Conservation (phyloP, 1,140 invertebrate species). For the Uloborus diversus region DNA sequence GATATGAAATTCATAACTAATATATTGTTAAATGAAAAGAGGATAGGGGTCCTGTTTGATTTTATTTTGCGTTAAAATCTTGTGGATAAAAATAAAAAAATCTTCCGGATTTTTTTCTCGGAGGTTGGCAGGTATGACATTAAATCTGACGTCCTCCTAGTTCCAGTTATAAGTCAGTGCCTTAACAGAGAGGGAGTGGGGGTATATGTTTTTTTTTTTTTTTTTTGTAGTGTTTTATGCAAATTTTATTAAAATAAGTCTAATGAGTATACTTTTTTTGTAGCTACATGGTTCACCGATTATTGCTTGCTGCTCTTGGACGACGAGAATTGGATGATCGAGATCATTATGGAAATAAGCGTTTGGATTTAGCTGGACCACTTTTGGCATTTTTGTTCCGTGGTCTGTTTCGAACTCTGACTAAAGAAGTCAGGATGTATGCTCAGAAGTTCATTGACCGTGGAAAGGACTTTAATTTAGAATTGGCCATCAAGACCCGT, state of each 20-base stretch:
- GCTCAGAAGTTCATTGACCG: conserved; percentile 99
- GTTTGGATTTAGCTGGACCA: conserved; percentile 96
- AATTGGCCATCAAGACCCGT: conserved; percentile 96
- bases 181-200: too few relatives aligned
- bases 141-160: too few relatives aligned
- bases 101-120: too few relatives aligned
- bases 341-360: conserved; percentile 99
- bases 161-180: too few relatives aligned
- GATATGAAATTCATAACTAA: too few relatives aligned
- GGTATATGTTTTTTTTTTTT: too few relatives aligned
- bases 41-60: too few relatives aligned
- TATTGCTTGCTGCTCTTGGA: conserved; percentile 92
- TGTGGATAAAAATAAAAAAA: too few relatives aligned
- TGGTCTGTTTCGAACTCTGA: conserved; percentile 86
- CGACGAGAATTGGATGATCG: conserved; percentile 95
- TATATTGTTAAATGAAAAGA: too few relatives aligned
- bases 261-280: conserved; percentile 27
- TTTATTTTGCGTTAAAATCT: too few relatives aligned
- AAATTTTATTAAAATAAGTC: not conserved
- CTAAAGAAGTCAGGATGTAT: conserved; percentile 96
- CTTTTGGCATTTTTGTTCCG: conserved; percentile 75
- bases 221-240: too few relatives aligned
- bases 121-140: too few relatives aligned
- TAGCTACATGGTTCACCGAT: conserved; percentile 96
- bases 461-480: conserved; percentile 97